Evolutionary conservation across 2,113 vertebrate species (phyloP), one percentile per base, ranked within the genome.

Genomic region (Tachysurus vachellii): DNA sequence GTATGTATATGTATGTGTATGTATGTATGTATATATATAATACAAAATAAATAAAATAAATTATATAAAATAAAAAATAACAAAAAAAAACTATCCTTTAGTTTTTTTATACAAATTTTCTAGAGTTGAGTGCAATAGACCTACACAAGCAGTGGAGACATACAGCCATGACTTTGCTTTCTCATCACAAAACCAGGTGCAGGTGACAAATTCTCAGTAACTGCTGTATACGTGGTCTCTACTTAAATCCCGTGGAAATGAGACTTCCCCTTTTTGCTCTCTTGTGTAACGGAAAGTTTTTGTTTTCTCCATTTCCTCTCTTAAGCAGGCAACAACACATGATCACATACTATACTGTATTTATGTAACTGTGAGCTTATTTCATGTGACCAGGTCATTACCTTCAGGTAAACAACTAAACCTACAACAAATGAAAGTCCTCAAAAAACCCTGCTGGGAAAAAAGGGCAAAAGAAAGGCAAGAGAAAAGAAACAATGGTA

Each of bases 211-310:
- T 86, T 56, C 68, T 54, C n/a, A 59, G 61, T 57, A 76, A 84
- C 44, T 50, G 13, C 0, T 6, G 75, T 56, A 5, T 66, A 71
- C 66, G 73, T 80, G 85, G 80, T 82, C 57, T 86, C 71, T 23
- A 50, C 56, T 75, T n/a, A 86, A 83, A 62, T 61, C 36, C 71
- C 5, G 17, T 75, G n/a, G 53, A 61, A 84, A 83, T 42, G n/a
- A 2, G 36, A 86, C 86, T 89, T 89, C 86, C 90, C 80, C 84
- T 86, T 90, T 90, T 83, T n/a, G 31, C 12, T 62, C 59, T 85
- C 62, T 47, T 81, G 26, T 53, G 47, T 84, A 90, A 88, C 89
- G 76, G 84, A 68, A 86, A 56, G 36, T 82, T 80, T 71, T 57
- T n/a, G 14, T 71, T 77, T 61, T 57, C 56, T 28, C 66, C 11